Evolutionary conservation across 2,113 vertebrate species (phyloP).

Genomic region (Tychaedon coryphoeus): DNA sequence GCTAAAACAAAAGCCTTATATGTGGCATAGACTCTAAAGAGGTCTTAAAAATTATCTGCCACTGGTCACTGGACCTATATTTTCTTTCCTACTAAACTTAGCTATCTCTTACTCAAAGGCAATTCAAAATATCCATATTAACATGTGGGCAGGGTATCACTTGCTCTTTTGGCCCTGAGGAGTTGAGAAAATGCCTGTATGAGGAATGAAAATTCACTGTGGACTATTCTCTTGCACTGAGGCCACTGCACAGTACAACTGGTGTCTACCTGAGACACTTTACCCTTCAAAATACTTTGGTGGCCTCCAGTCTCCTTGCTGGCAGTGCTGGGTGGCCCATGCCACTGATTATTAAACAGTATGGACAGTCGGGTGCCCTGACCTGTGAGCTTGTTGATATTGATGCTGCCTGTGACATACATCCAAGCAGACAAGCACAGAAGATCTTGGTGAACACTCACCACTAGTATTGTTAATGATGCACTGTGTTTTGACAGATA

Average conservation of each 20-base stretch:
- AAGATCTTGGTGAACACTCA: background rate
- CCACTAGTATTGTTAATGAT: background rate
- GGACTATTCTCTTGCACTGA: background rate
- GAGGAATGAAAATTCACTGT: rapidly evolving
- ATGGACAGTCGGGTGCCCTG: background rate
- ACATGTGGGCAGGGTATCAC: background rate
- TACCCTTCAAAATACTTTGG: background rate
- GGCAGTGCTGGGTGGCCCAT: background rate
- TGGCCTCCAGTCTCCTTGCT: background rate
- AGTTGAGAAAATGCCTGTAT: background rate
- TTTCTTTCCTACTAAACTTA: background rate
- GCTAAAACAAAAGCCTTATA: background rate
- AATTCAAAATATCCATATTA: background rate
- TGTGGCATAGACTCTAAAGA: background rate
- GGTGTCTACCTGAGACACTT: background rate
- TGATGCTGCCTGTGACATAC: background rate
- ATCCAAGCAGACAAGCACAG: background rate
- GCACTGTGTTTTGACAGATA: background rate
- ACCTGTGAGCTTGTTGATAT: background rate
- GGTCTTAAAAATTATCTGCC: background rate
- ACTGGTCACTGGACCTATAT: background rate
- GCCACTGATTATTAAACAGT: background rate
- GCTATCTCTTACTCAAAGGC: background rate
- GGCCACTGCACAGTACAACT: background rate
- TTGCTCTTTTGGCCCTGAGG: background rate